phyloP scores from a whole-genome alignment of 2,888 invertebrate genomes.

The Machimus atricapillus region DNA sequence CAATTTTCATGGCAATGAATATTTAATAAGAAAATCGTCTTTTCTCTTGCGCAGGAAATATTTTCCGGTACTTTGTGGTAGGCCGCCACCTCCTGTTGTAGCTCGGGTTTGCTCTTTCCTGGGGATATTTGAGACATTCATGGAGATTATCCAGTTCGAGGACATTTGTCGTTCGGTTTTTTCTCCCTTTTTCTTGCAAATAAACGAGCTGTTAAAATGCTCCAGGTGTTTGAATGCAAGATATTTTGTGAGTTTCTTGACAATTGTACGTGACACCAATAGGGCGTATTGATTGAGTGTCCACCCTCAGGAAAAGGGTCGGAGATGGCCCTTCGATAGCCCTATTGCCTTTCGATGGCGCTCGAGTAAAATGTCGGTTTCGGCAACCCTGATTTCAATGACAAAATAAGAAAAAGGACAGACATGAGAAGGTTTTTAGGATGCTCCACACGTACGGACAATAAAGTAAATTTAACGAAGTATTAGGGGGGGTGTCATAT shows the following conservation, averaged over 20 bases:
- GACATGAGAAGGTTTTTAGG: background rate
- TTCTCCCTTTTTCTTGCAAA: background rate
- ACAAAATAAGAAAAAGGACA: background rate
- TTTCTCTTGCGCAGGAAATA: background rate
- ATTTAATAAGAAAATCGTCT: slow-evolving; percentile 31
- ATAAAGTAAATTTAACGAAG: background rate
- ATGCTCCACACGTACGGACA: background rate
- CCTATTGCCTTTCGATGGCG: background rate
- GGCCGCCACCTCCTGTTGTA: background rate
- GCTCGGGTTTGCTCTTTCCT: background rate
- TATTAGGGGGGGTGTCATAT: background rate
- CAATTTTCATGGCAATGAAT: slow-evolving; percentile 31
- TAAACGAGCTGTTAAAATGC: slow-evolving; percentile 1
- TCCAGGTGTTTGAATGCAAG: background rate
- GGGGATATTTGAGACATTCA: background rate
- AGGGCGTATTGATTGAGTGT: background rate
- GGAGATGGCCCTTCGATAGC: background rate
- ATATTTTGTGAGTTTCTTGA: background rate
- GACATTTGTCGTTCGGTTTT: background rate
- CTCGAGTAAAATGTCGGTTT: background rate
- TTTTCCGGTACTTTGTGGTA: background rate
- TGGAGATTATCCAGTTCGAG: background rate
- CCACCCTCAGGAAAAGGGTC: background rate
- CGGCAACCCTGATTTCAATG: background rate
- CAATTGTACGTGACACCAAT: background rate